Conservation (phyloP, 64 coral and sea anemone genomes). For the Pocillopora damicornis region DNA sequence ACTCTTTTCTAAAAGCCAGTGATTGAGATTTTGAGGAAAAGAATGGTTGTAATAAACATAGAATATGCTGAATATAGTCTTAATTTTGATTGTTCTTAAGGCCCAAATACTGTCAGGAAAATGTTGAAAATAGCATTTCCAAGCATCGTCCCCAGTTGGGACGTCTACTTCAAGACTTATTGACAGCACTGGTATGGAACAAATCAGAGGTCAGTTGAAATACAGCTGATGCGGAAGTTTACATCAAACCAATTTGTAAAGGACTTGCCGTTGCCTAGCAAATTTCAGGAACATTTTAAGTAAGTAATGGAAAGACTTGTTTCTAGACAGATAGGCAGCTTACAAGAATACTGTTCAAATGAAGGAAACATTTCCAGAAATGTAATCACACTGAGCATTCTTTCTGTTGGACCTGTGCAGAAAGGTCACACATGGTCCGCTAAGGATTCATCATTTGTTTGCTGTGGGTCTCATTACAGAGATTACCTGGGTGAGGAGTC, state of each 20-base stretch:
- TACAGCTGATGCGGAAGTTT: conserved; percentile 75
- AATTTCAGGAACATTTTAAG: conserved; percentile 50
- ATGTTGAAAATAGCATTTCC: conserved; percentile 46
- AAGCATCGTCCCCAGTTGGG: conserved; percentile 35
- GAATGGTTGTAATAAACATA: conserved; percentile 45
- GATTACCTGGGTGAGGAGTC: conserved; percentile 7
- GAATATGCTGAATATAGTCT: conserved; percentile 45
- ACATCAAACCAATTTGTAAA: conserved; percentile 49
- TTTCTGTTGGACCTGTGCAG: conserved; percentile 25
- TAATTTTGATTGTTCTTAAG: too few relatives aligned
- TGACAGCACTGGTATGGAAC: conserved; percentile 22
- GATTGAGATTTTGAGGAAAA: conserved; percentile 32
- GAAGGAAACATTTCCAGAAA: neutral
- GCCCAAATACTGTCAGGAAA: conserved; percentile 11
- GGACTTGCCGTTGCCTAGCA: conserved; percentile 44
- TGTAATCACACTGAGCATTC: conserved; percentile 21
- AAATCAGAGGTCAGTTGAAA: conserved; percentile 25
- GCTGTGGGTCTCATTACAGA: conserved; percentile 18
- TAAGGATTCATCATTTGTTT: conserved; percentile 1
- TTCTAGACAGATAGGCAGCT: conserved; percentile 33
- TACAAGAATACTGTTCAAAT: conserved; percentile 28
- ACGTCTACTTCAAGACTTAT: conserved; percentile 52
- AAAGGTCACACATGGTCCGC: conserved; percentile 18
- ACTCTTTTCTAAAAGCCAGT: conserved; percentile 49
- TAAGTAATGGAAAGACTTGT: conserved; percentile 50